Conservation (phyloP, 2,888 invertebrate species). For the Zaprionus obscuricornis region DNA sequence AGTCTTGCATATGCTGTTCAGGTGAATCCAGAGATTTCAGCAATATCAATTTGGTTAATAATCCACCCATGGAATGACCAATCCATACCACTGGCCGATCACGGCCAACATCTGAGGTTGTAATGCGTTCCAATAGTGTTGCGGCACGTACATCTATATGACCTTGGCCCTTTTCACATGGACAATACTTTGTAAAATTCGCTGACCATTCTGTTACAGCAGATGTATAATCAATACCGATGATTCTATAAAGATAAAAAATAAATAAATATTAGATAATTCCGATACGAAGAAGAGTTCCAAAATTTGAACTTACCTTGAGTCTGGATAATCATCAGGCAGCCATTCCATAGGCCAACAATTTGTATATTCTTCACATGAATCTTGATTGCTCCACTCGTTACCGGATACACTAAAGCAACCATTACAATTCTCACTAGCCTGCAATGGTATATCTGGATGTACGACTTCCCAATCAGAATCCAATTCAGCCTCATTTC, state of each 20-base stretch:
- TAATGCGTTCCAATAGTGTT: constrained; percentile 87
- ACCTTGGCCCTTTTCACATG: constrained; percentile 84
- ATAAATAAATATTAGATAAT: constrained; percentile 74
- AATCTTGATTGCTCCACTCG: constrained; percentile 81
- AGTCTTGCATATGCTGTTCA: constrained; percentile 84
- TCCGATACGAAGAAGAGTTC: background rate
- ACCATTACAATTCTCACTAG: constrained; percentile 80
- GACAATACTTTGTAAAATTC: constrained; percentile 84
- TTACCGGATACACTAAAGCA: constrained; percentile 84
- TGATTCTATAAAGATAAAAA: constrained; percentile 83
- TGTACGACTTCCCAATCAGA: constrained; percentile 83
- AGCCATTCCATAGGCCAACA: constrained; percentile 99
- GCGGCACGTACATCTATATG: constrained; percentile 88
- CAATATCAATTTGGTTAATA: constrained; percentile 94
- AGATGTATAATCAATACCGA: constrained; percentile 95
- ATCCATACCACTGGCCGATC: constrained; percentile 93
- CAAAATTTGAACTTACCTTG: constrained; percentile 82
- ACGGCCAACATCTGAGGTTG: constrained; percentile 90
- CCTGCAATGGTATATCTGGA: constrained; percentile 82
- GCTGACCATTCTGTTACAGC: constrained; percentile 92
- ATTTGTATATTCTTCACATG: constrained; percentile 85
- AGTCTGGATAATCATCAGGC: constrained; percentile 89
- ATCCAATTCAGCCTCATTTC: constrained; percentile 80
- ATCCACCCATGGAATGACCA: constrained; percentile 98
- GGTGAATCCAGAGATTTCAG: constrained; percentile 86